Evolutionary conservation across 2,113 vertebrate genomes (phyloP).

Genomic region (Antennarius striatus): DNA sequence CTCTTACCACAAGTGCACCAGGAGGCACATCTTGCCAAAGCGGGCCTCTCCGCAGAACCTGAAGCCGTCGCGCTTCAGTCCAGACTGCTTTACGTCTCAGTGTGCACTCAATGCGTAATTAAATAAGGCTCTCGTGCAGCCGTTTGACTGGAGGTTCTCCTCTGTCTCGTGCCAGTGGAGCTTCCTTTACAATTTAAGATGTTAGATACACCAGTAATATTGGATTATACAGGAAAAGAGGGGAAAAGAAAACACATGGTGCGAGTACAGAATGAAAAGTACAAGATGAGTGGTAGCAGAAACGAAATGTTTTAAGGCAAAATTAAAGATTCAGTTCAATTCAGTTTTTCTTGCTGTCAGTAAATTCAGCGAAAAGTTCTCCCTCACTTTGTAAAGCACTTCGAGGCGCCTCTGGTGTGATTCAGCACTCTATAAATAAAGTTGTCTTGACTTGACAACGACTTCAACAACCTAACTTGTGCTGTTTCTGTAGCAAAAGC

Average conservation of each 20-base stretch:
- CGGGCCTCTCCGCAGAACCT: slow-evolving; percentile 8
- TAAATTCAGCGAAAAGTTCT: background rate
- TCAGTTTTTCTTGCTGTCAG: background rate
- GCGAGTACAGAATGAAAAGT: slow-evolving; percentile 20
- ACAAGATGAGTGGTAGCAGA: slow-evolving; percentile 1
- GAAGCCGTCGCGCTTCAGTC: too few relatives aligned
- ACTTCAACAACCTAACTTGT: too few relatives aligned
- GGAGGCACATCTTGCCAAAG: slow-evolving; percentile 12
- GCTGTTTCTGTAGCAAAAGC: background rate
- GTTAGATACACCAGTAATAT: background rate
- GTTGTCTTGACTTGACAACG: too few relatives aligned
- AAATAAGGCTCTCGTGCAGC: background rate
- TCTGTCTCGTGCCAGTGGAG: slow-evolving; percentile 1
- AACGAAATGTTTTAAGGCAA: background rate
- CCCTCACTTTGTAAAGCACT: too few relatives aligned
- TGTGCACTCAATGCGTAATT: slow-evolving; percentile 18
- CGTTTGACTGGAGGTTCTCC: slow-evolving; percentile 6
- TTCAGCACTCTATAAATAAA: too few relatives aligned
- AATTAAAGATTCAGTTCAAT: background rate
- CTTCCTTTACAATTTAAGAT: background rate
- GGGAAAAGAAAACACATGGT: slow-evolving; percentile 23
- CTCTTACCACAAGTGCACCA: slow-evolving; percentile 17
- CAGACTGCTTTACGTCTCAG: too few relatives aligned
- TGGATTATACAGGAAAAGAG: slow-evolving; percentile 22
- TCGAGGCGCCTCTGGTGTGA: too few relatives aligned